phyloP scores from a whole-genome alignment of 2,888 invertebrate genomes.

The Chydorus sphaericus region DNA sequence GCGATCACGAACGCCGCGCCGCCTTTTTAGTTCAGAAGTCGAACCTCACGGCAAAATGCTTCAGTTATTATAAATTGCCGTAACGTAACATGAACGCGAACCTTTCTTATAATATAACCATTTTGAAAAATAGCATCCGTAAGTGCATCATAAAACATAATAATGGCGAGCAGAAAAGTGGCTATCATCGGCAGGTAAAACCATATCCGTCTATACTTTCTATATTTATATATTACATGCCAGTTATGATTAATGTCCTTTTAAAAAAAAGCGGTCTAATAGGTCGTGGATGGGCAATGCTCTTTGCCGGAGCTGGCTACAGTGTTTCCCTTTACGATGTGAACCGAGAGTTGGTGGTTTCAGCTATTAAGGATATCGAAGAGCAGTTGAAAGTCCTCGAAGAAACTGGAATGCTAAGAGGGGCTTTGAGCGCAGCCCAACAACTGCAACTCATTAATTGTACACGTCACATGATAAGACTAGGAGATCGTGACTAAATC shows the following conservation, averaged over 20 bases:
- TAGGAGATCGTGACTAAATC: too few relatives aligned
- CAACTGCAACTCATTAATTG: constrained; percentile 66
- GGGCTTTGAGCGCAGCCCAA: constrained; percentile 52
- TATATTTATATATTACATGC: constrained; percentile 22
- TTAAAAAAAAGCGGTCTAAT: constrained; percentile 82
- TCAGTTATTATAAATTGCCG: too few relatives aligned
- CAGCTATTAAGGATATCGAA: constrained; percentile 57
- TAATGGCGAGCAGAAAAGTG: background rate
- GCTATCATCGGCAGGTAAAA: background rate
- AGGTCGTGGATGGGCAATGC: constrained; percentile 93
- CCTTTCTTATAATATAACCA: too few relatives aligned
- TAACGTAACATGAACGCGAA: too few relatives aligned
- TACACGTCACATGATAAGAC: too few relatives aligned
- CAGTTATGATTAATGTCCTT: too few relatives aligned
- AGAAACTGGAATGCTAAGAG: constrained; percentile 55
- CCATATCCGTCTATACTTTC: background rate
- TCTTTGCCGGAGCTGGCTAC: constrained; percentile 85
- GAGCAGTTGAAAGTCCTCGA: constrained; percentile 55
- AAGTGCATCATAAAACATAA: too few relatives aligned
- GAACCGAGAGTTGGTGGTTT: constrained; percentile 52
- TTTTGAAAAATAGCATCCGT: too few relatives aligned
- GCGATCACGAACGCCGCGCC: too few relatives aligned
- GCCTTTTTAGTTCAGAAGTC: too few relatives aligned
- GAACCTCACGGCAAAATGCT: too few relatives aligned
- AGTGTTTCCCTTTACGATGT: constrained; percentile 76